Conservation (phyloP, 1,140 invertebrate genomes). For the Grapholita molesta region DNA sequence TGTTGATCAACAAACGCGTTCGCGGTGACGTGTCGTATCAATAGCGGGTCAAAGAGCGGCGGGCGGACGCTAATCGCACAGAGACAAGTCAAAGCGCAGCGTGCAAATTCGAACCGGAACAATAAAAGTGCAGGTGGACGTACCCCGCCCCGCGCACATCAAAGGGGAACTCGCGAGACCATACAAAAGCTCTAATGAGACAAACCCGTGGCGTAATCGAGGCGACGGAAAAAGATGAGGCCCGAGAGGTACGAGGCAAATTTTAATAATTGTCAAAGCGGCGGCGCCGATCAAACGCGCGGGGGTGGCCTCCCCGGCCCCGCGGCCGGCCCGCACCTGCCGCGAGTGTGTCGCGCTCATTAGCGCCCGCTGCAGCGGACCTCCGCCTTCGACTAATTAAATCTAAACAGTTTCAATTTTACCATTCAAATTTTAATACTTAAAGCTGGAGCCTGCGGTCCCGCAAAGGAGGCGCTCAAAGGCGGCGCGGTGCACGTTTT, state of each 20-base stretch:
- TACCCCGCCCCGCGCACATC: conserved; percentile 53
- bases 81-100: conserved; percentile 69
- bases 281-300: conserved; percentile 73
- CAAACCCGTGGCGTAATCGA: conserved; percentile 77
- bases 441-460: conserved; percentile 58
- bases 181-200: conserved; percentile 77
- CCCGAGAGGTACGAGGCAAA: conserved; percentile 75
- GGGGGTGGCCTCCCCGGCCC: conserved; percentile 30
- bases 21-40: conserved; percentile 41
- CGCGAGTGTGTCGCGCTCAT: conserved; percentile 68
- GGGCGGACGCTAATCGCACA: conserved; percentile 54
- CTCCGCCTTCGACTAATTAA: conserved; percentile 68
- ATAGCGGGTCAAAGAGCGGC: conserved; percentile 50
- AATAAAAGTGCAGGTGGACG: conserved; percentile 75
- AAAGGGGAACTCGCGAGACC: conserved; percentile 69
- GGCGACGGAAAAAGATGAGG: conserved; percentile 77
- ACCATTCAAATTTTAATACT: conserved; percentile 72
- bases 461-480: conserved; percentile 70
- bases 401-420: conserved; percentile 74
- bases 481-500: conserved; percentile 73
- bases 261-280: conserved; percentile 78
- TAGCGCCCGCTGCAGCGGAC: conserved; percentile 72
- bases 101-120: conserved; percentile 70
- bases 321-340: conserved; percentile 25
- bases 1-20: not conserved